A percentile compares a stretch with the other conserved stretches of the same genome.
These are phyloP conservation scores for Steinernema scapterisci DNA, from an alignment of 2,888 invertebrate species.

Conservation along the genomic window DNA sequence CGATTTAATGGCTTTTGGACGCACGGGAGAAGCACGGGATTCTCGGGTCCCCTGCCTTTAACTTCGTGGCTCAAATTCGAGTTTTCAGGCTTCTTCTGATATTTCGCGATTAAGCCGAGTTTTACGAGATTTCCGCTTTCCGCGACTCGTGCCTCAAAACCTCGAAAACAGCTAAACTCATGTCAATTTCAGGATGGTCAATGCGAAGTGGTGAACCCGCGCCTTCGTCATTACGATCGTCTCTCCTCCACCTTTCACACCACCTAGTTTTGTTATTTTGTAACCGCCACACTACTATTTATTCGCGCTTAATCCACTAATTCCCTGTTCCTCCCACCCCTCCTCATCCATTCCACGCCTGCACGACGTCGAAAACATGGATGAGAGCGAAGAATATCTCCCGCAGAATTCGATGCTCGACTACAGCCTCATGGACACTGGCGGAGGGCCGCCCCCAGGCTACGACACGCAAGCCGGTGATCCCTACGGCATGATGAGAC, in stretches of 20 bases:
- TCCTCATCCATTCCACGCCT: neutral
- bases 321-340: neutral
- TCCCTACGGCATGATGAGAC: constrained; percentile 29
- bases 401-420: constrained; percentile 63
- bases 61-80: too few species aligned
- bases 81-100: too few species aligned
- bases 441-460: constrained; percentile 24
- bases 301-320: constrained; percentile 5
- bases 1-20: too few species aligned
- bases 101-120: too few species aligned
- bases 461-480: constrained; percentile 35
- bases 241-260: neutral
- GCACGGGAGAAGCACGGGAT: too few species aligned
- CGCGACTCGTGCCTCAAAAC: too few species aligned
- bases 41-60: too few species aligned
- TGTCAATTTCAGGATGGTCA: constrained; percentile 18
- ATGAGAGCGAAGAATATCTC: constrained; percentile 63
- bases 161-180: neutral
- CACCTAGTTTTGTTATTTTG: constrained; percentile 1
- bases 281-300: neutral
- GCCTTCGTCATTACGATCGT: constrained; percentile 26
- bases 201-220: constrained; percentile 28
- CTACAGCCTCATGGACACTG: constrained; percentile 44
- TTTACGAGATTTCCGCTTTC: too few species aligned
- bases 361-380: constrained; percentile 36